These are phyloP conservation scores for Eriosoma lanigerum DNA, from an alignment of 1,140 invertebrate genomes.

Conservation along the genomic window DNA sequence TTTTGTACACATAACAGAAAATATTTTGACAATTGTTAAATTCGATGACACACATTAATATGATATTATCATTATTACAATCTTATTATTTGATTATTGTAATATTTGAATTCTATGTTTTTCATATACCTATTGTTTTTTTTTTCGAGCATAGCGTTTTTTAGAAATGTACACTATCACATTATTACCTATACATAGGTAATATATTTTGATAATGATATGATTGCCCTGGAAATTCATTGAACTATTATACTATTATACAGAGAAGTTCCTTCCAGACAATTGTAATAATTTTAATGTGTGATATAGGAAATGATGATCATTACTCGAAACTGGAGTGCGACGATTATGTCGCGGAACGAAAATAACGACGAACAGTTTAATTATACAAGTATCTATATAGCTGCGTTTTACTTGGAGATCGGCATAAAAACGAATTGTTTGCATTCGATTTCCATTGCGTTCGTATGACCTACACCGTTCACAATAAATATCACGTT, in stretches of 20 bases:
- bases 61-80: too few species aligned
- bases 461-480: conserved; percentile 19
- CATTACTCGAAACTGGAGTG: neutral
- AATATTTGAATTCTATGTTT: too few species aligned
- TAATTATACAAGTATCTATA: neutral
- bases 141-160: too few species aligned
- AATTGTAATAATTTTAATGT: neutral
- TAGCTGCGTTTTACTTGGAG: neutral
- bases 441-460: conserved; percentile 7
- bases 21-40: too few species aligned
- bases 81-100: too few species aligned
- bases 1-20: too few species aligned
- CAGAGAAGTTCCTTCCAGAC: neutral
- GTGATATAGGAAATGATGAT: neutral
- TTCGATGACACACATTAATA: too few species aligned
- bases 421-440: neutral
- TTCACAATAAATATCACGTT: neutral
- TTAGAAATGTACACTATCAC: too few species aligned
- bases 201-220: neutral
- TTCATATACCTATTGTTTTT: too few species aligned
- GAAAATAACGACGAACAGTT: neutral
- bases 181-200: too few species aligned
- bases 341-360: conserved; percentile 12
- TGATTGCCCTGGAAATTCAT: conserved; percentile 8
- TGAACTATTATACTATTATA: neutral